Base-by-base conservation (phyloP, 2,888 invertebrate species). In the Branchellion lobata region DNA sequence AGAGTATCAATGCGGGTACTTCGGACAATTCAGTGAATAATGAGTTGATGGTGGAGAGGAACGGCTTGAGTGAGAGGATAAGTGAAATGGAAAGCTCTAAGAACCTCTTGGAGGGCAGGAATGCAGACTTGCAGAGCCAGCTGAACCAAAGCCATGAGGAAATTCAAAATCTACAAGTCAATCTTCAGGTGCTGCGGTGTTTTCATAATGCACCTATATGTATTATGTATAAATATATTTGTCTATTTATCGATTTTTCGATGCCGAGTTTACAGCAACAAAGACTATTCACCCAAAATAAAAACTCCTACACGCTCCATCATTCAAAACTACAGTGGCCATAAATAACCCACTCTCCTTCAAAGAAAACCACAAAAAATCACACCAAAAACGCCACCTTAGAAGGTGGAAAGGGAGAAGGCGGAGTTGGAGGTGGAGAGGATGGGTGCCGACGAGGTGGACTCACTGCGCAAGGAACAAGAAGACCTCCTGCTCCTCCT, bases 401-500 rank as follows among this genome's bases (percentile, higher is more conserved):
- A 81, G 81, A 57, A 29, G 14, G 5, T 79, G 33, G 81, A 81
- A 51, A 1, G 36, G 51, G 82, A 81, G 47, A 81, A 80, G 77
- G 57, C 74, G 1, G 81, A 81, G 61, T 33, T 82, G 40, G 82
- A 82, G 79, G 85, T 85, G 33, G 85, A 86, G 65, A 79, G 85
- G 80, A 53, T 69, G 53, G 14, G 51, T 21, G 27, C 40, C 75
- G 85, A 84, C 24, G 86, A 86, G 73, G 79, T 85, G 81, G 85
- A 86, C 2, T 84, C 90, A 82, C 85, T 94, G 81, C 91, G 91
- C 85, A 93, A 92, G 85, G 97, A 98, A 85, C 96, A 97, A 87
- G 97, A 98, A 84, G 96, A 97, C 88, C 88, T 98, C 82, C 88
- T 98, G 79, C 93, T 94, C 85, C 88, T 98, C 80, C 89, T 98